Conservation (phyloP, 2,888 invertebrate species). For the Campoletis raptor region DNA sequence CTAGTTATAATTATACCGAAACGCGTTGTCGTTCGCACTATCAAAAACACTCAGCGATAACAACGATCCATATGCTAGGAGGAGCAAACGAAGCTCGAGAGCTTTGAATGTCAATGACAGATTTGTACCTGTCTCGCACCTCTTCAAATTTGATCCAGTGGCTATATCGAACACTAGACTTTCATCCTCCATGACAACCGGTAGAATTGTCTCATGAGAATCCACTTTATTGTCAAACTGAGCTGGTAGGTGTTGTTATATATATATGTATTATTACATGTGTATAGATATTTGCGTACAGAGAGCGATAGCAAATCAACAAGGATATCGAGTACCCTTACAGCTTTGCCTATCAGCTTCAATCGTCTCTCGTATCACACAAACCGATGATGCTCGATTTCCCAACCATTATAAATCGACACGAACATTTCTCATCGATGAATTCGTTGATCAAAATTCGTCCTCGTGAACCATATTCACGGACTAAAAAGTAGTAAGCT, state of each 20-base stretch:
- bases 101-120: constrained; percentile 62
- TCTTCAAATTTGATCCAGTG: constrained; percentile 65
- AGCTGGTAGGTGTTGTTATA: neutral
- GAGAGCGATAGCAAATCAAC: neutral
- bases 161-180: constrained; percentile 21
- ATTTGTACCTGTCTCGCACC: constrained; percentile 36
- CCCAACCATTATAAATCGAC: constrained; percentile 13
- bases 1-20: neutral
- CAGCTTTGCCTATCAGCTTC: constrained; percentile 26
- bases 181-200: constrained; percentile 54
- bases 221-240: constrained; percentile 54
- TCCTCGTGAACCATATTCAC: neutral
- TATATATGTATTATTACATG: neutral
- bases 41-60: constrained; percentile 19
- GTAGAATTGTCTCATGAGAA: constrained; percentile 59
- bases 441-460: neutral
- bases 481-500: neutral
- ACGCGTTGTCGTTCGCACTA: neutral
- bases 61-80: constrained; percentile 27
- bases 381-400: constrained; percentile 44
- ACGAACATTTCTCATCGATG: neutral
- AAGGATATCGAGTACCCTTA: constrained; percentile 53
- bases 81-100: constrained; percentile 38
- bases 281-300: neutral
- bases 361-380: constrained; percentile 35